phyloP scores from a whole-genome alignment of 2,797 vertebrate species.

The Crenichthys baileyi region DNA sequence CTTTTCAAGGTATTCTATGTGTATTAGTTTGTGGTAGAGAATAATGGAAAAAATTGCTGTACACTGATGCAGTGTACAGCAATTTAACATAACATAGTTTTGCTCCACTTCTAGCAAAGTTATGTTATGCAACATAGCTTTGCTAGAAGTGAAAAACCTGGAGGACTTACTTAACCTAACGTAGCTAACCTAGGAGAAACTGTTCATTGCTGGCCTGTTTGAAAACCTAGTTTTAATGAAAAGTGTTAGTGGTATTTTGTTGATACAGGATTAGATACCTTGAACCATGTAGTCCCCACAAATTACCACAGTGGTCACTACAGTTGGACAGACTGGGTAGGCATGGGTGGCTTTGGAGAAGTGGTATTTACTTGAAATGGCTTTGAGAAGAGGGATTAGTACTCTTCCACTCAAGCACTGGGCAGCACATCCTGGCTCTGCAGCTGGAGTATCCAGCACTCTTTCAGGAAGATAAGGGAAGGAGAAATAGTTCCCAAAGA shows the following conservation, averaged over 20 bases:
- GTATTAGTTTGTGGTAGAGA: background rate
- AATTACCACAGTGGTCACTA: slow-evolving; percentile 25
- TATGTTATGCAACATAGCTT: background rate
- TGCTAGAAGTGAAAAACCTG: no score
- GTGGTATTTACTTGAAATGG: slow-evolving; percentile 69
- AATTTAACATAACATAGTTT: no score
- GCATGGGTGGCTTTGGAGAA: slow-evolving; percentile 73
- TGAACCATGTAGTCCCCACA: slow-evolving; percentile 19
- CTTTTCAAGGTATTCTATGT: background rate
- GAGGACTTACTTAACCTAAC: no score
- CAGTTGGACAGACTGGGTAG: slow-evolving; percentile 52
- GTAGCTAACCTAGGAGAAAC: background rate
- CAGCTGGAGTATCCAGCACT: slow-evolving; percentile 56
- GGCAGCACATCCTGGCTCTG: slow-evolving; percentile 59
- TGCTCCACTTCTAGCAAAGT: no score
- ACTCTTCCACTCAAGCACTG: slow-evolving; percentile 68
- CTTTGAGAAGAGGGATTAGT: slow-evolving; percentile 73
- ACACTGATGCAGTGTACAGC: background rate
- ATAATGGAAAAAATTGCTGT: background rate
- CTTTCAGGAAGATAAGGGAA: slow-evolving; percentile 67
- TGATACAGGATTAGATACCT: slow-evolving; percentile 60
- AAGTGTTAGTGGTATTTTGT: slow-evolving; percentile 51
- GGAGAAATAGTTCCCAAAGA: slow-evolving; percentile 56
- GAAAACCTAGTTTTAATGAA: slow-evolving; percentile 32
- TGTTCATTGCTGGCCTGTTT: background rate